These are phyloP conservation scores for Poicephalus gulielmi DNA, from an alignment of 2,113 vertebrate genomes.

Conservation along the genomic window DNA sequence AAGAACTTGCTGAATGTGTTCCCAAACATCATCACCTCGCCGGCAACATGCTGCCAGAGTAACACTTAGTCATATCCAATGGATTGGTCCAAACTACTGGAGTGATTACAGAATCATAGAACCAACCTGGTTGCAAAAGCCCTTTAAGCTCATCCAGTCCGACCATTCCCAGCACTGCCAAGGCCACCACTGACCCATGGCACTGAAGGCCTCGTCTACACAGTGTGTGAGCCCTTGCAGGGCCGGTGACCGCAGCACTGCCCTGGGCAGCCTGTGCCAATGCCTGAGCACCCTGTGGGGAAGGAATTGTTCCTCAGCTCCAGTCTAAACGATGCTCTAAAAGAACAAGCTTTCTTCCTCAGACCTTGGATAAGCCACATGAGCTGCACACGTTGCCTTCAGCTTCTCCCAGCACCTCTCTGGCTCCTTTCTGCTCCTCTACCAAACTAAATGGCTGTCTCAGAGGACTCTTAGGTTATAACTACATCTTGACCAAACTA, in stretches of 20 bases:
- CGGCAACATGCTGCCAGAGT: not conserved
- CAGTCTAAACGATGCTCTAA: not conserved
- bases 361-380: not conserved
- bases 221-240: not conserved
- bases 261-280: not conserved
- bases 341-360: not conserved
- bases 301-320: not conserved
- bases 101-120: not conserved
- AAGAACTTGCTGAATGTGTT: not conserved
- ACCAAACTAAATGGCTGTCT: not conserved
- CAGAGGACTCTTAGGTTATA: not conserved
- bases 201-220: not conserved
- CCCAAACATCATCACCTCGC: not conserved
- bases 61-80: not conserved
- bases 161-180: not conserved
- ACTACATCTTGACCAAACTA: not conserved
- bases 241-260: not conserved
- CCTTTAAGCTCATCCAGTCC: not conserved
- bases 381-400: not conserved
- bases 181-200: not conserved
- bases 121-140: not conserved
- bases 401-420: not conserved
- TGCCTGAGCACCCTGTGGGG: not conserved
- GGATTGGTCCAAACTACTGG: not conserved
- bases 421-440: not conserved